Evolutionary conservation across 2,113 vertebrate genomes (phyloP).

Genomic region (Anseranas semipalmata): DNA sequence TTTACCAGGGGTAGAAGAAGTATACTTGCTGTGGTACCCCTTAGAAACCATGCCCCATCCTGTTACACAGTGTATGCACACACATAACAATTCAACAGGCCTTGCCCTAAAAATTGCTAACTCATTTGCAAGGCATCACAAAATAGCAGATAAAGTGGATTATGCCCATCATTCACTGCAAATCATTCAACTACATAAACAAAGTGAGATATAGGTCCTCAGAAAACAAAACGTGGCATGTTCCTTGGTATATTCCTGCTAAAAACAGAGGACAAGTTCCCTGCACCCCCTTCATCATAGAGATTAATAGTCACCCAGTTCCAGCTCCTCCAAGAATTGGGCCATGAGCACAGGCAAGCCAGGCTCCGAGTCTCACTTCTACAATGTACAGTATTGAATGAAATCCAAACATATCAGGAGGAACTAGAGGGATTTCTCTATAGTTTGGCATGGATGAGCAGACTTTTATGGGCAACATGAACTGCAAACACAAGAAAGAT

Average conservation of each 20-base stretch:
- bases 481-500: neutral
- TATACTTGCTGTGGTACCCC: neutral
- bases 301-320: neutral
- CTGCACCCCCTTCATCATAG: neutral
- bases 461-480: neutral
- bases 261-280: neutral
- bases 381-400: neutral
- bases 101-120: neutral
- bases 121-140: neutral
- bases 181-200: neutral
- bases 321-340: neutral
- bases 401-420: neutral
- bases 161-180: neutral
- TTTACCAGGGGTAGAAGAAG: neutral
- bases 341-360: neutral
- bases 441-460: neutral
- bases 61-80: rapidly evolving
- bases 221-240: neutral
- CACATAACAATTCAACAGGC: rapidly evolving
- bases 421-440: neutral
- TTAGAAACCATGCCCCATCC: neutral
- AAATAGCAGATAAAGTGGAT: neutral
- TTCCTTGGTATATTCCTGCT: neutral
- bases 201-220: neutral
- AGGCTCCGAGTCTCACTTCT: neutral